Conservation (phyloP, 1,140 invertebrate genomes). For the Lamellibrachia luymesi region DNA sequence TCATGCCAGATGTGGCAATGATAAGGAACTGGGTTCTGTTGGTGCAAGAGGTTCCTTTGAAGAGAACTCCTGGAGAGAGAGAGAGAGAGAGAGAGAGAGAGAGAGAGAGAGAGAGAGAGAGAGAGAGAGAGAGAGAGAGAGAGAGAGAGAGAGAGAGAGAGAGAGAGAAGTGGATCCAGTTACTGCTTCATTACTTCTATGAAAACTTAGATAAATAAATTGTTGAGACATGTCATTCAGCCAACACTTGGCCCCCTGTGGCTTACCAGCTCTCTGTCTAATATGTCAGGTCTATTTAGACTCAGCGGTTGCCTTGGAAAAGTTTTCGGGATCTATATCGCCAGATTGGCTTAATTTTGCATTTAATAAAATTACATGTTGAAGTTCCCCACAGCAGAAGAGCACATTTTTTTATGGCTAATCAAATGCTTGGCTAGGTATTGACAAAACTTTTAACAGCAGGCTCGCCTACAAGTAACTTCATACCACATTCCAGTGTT, state of each 20-base stretch:
- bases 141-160: too few species aligned
- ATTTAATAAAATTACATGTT: not conserved
- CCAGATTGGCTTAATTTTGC: not conserved
- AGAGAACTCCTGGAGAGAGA: not conserved
- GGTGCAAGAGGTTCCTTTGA: not conserved
- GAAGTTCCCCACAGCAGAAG: not conserved
- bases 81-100: too few species aligned
- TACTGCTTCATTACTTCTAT: not conserved
- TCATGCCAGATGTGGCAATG: not conserved
- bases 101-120: too few species aligned
- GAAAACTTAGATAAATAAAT: not conserved
- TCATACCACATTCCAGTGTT: not conserved
- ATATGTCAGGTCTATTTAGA: not conserved
- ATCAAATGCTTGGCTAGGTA: not conserved
- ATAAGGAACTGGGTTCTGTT: not conserved
- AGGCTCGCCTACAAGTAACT: not conserved
- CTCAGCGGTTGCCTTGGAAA: not conserved
- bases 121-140: too few species aligned
- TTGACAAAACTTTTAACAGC: not conserved
- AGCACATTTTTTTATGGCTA: not conserved
- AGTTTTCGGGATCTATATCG: not conserved
- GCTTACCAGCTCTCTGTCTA: not conserved
- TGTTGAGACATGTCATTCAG: not conserved
- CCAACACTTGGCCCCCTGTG: not conserved
- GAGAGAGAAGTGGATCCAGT: not conserved